Conservation (phyloP, 1,140 invertebrate species). For the Stratiolaelaps scimitus region DNA sequence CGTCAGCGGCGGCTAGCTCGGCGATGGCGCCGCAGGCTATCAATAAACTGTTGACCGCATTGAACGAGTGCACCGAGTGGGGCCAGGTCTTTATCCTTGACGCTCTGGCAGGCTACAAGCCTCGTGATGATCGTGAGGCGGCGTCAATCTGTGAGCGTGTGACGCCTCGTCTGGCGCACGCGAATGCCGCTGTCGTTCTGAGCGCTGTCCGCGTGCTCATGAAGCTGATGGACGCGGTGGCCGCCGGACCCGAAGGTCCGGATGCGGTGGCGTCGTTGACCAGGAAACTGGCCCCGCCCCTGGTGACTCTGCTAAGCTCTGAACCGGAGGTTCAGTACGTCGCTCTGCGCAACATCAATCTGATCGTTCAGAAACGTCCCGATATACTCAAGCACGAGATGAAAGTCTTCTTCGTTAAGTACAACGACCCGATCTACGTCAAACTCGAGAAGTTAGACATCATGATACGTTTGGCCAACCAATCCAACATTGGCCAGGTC, state of each 20-base stretch:
- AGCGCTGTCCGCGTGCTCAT: constrained; percentile 94
- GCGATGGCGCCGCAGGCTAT: constrained; percentile 96
- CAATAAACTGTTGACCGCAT: constrained; percentile 92
- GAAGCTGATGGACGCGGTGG: constrained; percentile 96
- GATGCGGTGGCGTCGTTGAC: constrained; percentile 88
- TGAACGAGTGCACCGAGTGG: constrained; percentile 99
- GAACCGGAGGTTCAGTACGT: constrained; percentile 99
- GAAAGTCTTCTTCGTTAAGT: constrained; percentile 99
- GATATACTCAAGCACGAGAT: constrained; percentile 99
- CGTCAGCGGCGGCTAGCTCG: constrained; percentile 76
- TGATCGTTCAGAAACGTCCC: constrained; percentile 96
- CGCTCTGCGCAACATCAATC: constrained; percentile 92
- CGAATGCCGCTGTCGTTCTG: constrained; percentile 97
- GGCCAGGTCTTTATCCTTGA: constrained; percentile 97
- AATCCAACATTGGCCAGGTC: constrained; percentile 96
- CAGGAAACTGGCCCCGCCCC: constrained; percentile 94
- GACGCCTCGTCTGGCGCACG: constrained; percentile 91
- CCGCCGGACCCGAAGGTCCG: constrained; percentile 53
- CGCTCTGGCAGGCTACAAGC: constrained; percentile 90
- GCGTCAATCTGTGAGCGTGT: constrained; percentile 98
- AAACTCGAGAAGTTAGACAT: constrained; percentile 99
- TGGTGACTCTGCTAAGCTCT: constrained; percentile 91
- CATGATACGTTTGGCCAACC: constrained; percentile 95
- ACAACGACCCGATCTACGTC: constrained; percentile 99
- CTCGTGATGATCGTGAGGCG: constrained; percentile 95